phyloP scores from a whole-genome alignment of 2,797 vertebrate genomes.

The Setipinna tenuifilis region DNA sequence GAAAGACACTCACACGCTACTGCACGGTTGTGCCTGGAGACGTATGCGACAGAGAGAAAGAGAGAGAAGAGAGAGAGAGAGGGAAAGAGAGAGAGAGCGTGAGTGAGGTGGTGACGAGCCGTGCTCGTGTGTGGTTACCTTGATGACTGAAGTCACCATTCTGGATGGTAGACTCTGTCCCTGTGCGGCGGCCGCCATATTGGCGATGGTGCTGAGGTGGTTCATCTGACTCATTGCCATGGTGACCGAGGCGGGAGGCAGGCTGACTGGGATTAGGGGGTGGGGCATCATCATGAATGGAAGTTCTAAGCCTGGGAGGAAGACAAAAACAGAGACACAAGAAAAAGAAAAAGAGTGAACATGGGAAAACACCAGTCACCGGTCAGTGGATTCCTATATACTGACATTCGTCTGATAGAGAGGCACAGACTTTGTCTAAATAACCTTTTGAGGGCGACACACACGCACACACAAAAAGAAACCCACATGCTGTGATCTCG shows the following conservation, averaged over 20 bases:
- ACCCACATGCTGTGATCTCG: not conserved
- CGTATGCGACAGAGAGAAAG: no score
- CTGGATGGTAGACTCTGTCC: constrained; percentile 94
- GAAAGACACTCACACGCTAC: not conserved
- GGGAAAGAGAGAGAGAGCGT: constrained; percentile 53
- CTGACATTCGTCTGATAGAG: not conserved
- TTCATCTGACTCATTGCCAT: constrained; percentile 99
- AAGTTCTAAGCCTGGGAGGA: constrained; percentile 89
- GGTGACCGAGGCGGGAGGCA: constrained; percentile 98
- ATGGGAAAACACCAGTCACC: constrained; percentile 11
- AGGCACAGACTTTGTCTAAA: not conserved
- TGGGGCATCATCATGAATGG: constrained; percentile 99
- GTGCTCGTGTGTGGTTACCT: constrained; percentile 81
- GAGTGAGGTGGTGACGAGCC: constrained; percentile 27
- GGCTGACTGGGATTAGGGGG: constrained; percentile 97
- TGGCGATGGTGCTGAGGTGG: constrained; percentile 98
- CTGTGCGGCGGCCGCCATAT: constrained; percentile 98
- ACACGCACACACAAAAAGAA: no score
- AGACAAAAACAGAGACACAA: constrained; percentile 31
- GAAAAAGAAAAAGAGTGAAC: not conserved
- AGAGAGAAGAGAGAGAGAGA: not conserved
- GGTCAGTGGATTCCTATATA: constrained; percentile 5
- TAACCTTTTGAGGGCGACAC: not conserved
- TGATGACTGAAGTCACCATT: constrained; percentile 99
- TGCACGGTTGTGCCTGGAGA: not conserved